Base-by-base conservation (phyloP, 2,113 vertebrate genomes). In the Boleophthalmus pectinirostris region DNA sequence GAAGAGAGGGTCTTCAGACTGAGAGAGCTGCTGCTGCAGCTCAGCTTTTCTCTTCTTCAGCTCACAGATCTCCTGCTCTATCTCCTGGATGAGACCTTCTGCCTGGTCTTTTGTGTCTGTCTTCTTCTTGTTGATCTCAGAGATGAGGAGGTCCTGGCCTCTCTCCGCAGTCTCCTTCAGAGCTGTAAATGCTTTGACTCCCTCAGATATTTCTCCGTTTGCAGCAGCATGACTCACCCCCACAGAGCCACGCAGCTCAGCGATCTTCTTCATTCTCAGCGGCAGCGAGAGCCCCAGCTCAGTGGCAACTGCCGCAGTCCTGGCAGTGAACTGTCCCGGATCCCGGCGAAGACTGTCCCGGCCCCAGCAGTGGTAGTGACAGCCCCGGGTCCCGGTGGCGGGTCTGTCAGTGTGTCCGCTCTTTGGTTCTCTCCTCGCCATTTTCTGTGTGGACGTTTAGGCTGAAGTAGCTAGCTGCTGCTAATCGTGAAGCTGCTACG, bases 51-150 rank as follows among this genome's bases (percentile, higher is more conserved):
- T 66, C 7, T 45, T 66, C 65, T 23, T 47, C 65, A 66, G 65
- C 43, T 66, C 65, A 46, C 20, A 47, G 65, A 66, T 24, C 21
- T 66, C 65, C 65, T 66, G n/a, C 21, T 66, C 65, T 24, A 66
- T 46, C 65, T 66, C 65, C 21, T 47, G 20, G n/a, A 66, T 66
- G 21, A 47, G 23, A n/a, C n/a, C 5, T 16, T 66, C 5, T 21
- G 21, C 43, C 45, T 66, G 38, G 10, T 47, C 14, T 14, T 66
- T 13, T 24, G 13, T 46, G 5, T 24, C 23, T 15, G 5, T 66
- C 7, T 66, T 45, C 65, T 66, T 47, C 14, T 23, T 46, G 23
- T n/a, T 66, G 12, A 66, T 66, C 6, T 46, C 38, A 23, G 35
- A 11, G 23, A 47, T 47, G 65, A 66, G 5, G 38, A 46, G 21